These are phyloP conservation scores for Xyrauchen texanus DNA, from an alignment of 2,113 vertebrate genomes.

Conservation along the genomic window DNA sequence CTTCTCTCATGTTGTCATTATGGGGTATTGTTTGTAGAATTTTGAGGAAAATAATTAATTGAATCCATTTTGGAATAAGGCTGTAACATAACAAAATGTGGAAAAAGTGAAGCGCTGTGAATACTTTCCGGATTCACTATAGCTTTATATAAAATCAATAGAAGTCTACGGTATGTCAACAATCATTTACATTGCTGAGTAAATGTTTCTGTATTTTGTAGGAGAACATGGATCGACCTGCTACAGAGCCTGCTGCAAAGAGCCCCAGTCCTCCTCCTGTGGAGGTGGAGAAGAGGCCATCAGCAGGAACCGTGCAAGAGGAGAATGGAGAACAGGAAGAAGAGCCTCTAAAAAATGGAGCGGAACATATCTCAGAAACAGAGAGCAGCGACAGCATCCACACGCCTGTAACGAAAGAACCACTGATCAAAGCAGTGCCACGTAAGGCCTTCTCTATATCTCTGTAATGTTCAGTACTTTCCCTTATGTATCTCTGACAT, in stretches of 20 bases:
- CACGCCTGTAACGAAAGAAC: conserved; percentile 74
- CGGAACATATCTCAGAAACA: conserved; percentile 80
- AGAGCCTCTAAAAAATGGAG: conserved; percentile 86
- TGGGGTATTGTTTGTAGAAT: no score
- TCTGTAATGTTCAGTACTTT: no score
- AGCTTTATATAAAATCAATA: no score
- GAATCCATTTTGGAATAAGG: no score
- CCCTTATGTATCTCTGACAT: neutral
- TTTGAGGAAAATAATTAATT: no score
- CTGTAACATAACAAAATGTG: no score
- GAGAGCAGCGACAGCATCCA: conserved; percentile 79
- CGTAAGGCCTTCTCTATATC: conserved; percentile 25
- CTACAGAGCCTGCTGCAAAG: conserved; percentile 61
- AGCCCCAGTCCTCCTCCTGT: conserved; percentile 47
- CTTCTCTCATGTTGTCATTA: no score
- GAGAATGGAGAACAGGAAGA: conserved; percentile 86
- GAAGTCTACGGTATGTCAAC: no score
- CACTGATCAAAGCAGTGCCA: conserved; percentile 65
- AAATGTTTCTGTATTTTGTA: conserved; percentile 25
- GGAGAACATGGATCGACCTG: conserved; percentile 34
- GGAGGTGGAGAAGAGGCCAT: conserved; percentile 49
- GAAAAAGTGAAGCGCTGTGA: no score
- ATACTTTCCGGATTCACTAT: no score
- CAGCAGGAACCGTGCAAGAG: conserved; percentile 65
- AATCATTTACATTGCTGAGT: no score